Conservation (phyloP, 1,140 invertebrate genomes). For the Drosophila grimshawi region DNA sequence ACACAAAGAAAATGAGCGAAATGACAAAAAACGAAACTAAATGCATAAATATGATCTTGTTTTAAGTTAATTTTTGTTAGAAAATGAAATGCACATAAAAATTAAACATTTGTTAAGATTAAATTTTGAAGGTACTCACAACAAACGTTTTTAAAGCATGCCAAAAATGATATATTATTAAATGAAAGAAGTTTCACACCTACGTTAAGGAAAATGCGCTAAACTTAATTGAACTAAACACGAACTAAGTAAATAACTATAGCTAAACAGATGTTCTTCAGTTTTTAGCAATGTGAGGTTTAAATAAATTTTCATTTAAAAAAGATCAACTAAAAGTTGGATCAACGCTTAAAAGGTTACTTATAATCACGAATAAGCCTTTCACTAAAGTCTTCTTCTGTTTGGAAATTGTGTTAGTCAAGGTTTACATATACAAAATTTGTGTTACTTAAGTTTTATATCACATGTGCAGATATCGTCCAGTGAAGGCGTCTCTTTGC, state of each 20-base stretch:
- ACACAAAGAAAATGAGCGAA: slow-evolving; percentile 50
- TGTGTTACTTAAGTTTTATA: slow-evolving; percentile 73
- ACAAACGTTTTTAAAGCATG: slow-evolving; percentile 6
- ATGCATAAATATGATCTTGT: slow-evolving; percentile 47
- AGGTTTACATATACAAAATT: slow-evolving; percentile 66
- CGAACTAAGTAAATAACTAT: slow-evolving; percentile 24
- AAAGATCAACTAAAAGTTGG: too few species aligned
- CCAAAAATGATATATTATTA: slow-evolving; percentile 14
- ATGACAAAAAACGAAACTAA: slow-evolving; percentile 42
- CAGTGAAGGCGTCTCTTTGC: background rate
- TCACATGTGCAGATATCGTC: slow-evolving; percentile 53
- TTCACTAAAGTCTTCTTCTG: slow-evolving; percentile 55
- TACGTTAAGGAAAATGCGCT: slow-evolving; percentile 40
- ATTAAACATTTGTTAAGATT: slow-evolving; percentile 36
- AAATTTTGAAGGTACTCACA: slow-evolving; percentile 7
- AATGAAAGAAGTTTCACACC: background rate
- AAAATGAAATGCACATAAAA: slow-evolving; percentile 47
- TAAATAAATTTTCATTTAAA: background rate
- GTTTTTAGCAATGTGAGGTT: background rate
- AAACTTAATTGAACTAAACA: slow-evolving; percentile 34
- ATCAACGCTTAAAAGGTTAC: too few species aligned
- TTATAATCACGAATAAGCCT: background rate
- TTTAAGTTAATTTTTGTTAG: slow-evolving; percentile 54
- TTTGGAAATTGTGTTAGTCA: slow-evolving; percentile 23
- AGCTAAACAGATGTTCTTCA: slow-evolving; percentile 6